These are phyloP conservation scores for Rhinoraja longicauda DNA, from an alignment of 2,797 vertebrate species.

Conservation along the genomic window DNA sequence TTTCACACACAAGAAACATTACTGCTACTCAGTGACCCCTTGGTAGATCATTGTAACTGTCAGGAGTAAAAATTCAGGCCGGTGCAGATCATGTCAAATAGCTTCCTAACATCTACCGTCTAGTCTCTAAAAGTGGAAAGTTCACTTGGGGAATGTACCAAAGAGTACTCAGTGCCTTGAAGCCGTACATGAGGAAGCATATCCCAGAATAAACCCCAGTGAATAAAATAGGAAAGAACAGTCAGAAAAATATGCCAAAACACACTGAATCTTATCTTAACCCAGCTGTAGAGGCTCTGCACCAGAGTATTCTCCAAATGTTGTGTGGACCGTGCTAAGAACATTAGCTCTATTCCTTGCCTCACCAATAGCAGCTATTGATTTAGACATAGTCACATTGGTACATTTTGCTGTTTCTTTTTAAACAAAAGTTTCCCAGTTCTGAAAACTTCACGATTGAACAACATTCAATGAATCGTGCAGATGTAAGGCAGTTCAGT, in stretches of 20 bases:
- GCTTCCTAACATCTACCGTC: not conserved
- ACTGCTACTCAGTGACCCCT: not conserved
- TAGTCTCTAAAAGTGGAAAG: not conserved
- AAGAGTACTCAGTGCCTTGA: not conserved
- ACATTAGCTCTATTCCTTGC: not conserved
- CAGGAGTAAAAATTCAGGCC: not conserved
- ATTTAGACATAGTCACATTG: not conserved
- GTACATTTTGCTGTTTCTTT: not conserved
- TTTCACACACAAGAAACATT: not conserved
- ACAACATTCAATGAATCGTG: not conserved
- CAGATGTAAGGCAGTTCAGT: not conserved
- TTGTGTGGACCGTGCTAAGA: not conserved
- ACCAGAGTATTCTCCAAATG: not conserved
- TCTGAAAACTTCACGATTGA: not conserved
- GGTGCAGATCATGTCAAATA: not conserved
- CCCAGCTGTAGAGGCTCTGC: not conserved
- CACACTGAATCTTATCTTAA: not conserved
- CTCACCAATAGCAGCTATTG: not conserved
- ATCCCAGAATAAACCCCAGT: not conserved
- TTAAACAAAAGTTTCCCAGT: not conserved
- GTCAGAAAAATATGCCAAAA: not conserved
- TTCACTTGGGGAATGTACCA: not conserved
- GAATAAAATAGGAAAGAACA: not conserved
- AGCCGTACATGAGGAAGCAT: not conserved
- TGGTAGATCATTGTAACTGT: not conserved